A percentile compares a stretch with the other conserved stretches of the same genome.
Conservation (phyloP, 1,140 invertebrate species). For the Aricia agestis region DNA sequence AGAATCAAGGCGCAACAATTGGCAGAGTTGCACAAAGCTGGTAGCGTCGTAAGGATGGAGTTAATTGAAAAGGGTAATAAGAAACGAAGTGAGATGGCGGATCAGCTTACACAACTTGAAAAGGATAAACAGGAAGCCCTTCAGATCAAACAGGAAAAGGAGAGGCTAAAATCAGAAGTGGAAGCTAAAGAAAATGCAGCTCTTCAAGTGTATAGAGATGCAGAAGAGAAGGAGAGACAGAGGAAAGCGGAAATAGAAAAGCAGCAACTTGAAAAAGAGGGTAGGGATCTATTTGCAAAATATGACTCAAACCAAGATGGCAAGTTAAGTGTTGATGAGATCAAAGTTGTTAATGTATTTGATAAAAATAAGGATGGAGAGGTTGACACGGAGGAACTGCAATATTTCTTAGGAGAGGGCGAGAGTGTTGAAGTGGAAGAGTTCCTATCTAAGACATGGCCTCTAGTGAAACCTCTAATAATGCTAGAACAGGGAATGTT, state of each 20-base stretch:
- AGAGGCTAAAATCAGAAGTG: conserved; percentile 81
- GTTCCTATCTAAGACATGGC: conserved; percentile 84
- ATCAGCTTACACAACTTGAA: conserved; percentile 82
- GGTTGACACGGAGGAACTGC: conserved; percentile 89
- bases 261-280: conserved; percentile 78
- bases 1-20: conserved; percentile 84
- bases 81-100: conserved; percentile 83
- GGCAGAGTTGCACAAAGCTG: conserved; percentile 85
- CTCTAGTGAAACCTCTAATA: conserved; percentile 86
- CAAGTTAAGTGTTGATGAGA: conserved; percentile 85
- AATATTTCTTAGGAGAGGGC: conserved; percentile 86
- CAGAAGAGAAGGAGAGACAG: conserved; percentile 79
- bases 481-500: conserved; percentile 84
- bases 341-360: conserved; percentile 86
- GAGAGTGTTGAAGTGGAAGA: conserved; percentile 83
- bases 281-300: conserved; percentile 82
- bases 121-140: conserved; percentile 85
- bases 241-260: conserved; percentile 79
- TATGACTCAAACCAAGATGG: conserved; percentile 88
- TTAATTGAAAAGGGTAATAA: conserved; percentile 87
- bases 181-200: conserved; percentile 86
- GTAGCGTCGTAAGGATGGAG: conserved; percentile 85
- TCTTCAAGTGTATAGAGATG: conserved; percentile 85
- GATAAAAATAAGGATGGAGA: conserved; percentile 93
- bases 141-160: conserved; percentile 83